Evolutionary conservation across 2,888 invertebrate species (phyloP).

Genomic region (Xanthorhoe designata): DNA sequence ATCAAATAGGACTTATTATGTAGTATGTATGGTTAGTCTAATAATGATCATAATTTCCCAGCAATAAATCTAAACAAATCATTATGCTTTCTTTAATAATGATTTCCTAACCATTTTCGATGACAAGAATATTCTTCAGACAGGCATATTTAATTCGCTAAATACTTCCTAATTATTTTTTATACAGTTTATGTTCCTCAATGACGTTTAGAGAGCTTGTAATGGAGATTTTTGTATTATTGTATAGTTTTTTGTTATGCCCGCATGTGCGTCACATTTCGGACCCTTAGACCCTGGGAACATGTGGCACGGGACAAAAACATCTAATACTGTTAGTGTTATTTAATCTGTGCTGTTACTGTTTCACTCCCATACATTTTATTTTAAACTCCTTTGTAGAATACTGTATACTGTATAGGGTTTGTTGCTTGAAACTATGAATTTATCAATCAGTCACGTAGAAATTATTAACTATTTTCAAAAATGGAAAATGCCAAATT

Average conservation of each 20-base stretch:
- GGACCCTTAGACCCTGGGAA: slow-evolving; percentile 57
- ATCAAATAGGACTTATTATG: not conserved
- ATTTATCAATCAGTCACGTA: no score
- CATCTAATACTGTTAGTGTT: slow-evolving; percentile 30
- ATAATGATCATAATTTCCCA: not conserved
- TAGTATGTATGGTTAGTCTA: not conserved
- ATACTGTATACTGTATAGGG: no score
- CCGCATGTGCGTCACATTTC: slow-evolving; percentile 71
- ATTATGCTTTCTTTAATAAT: no score
- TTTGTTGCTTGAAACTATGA: no score
- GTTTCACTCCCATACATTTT: slow-evolving; percentile 18
- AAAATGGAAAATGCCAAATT: no score
- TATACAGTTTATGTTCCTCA: not conserved
- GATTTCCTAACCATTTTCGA: not conserved
- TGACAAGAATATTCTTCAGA: not conserved
- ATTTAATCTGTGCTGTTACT: slow-evolving; percentile 21
- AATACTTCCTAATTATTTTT: no score
- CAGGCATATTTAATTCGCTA: no score
- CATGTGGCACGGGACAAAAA: slow-evolving; percentile 69
- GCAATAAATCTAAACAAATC: no score
- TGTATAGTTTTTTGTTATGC: slow-evolving; percentile 41
- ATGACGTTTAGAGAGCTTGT: not conserved
- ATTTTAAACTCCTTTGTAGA: no score
- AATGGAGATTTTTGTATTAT: slow-evolving; percentile 13
- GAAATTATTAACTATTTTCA: no score